phyloP scores from a whole-genome alignment of 2,888 invertebrate species.

The Nebria brevicollis region DNA sequence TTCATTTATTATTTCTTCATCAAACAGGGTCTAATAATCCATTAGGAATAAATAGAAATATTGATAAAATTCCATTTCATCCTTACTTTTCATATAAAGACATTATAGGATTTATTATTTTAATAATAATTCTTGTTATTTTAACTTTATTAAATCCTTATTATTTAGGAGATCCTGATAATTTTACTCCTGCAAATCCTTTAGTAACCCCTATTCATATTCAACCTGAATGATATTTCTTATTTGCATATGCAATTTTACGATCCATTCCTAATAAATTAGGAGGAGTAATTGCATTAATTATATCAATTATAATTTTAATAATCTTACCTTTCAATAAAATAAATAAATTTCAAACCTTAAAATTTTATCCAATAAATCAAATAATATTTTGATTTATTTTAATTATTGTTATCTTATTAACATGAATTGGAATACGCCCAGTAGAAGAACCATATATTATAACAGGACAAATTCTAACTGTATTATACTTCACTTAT shows the following conservation, averaged over 20 bases:
- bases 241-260: slow-evolving; percentile 78
- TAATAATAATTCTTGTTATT: slow-evolving; percentile 17
- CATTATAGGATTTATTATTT: slow-evolving; percentile 67
- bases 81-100: slow-evolving; percentile 75
- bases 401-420: slow-evolving; percentile 66
- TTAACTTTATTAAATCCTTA: slow-evolving; percentile 29
- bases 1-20: slow-evolving; percentile 74
- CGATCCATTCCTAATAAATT: slow-evolving; percentile 84
- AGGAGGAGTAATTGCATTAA: slow-evolving; percentile 76
- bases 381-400: slow-evolving; percentile 71
- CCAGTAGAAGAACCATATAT: slow-evolving; percentile 76
- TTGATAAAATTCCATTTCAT: slow-evolving; percentile 76
- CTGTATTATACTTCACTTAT: slow-evolving; percentile 67
- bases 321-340: slow-evolving; percentile 69
- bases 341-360: slow-evolving; percentile 68
- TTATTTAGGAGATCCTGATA: slow-evolving; percentile 72
- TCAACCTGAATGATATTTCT: slow-evolving; percentile 84
- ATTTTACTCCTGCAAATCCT: slow-evolving; percentile 77
- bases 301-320: slow-evolving; percentile 75
- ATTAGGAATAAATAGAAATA: slow-evolving; percentile 71
- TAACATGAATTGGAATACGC: slow-evolving; percentile 78
- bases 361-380: slow-evolving; percentile 71
- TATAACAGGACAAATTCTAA: slow-evolving; percentile 70
- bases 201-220: slow-evolving; percentile 77
- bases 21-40: slow-evolving; percentile 77